Evolutionary conservation across 2,113 vertebrate genomes (phyloP).

Genomic region (Myiozetetes cayanensis): DNA sequence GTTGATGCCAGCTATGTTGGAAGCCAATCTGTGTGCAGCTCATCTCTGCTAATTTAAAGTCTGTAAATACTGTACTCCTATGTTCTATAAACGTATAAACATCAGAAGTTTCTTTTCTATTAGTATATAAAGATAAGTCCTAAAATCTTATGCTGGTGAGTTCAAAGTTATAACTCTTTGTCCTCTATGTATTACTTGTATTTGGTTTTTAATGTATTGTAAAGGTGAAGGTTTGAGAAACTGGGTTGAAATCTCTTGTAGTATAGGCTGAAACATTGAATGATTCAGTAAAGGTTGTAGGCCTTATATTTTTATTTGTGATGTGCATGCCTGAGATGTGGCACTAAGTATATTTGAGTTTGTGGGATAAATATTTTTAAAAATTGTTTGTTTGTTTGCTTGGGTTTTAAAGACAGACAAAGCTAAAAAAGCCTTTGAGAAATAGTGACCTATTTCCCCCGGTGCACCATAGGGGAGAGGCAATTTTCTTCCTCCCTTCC

Average conservation of each 20-base stretch:
- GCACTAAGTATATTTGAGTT: not conserved
- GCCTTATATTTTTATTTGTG: not conserved
- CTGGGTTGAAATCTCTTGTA: not conserved
- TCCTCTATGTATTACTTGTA: not conserved
- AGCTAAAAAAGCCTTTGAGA: not conserved
- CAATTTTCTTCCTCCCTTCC: constrained; percentile 9
- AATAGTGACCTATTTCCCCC: not conserved
- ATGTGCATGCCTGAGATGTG: not conserved
- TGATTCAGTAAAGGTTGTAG: not conserved
- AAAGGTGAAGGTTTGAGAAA: not conserved
- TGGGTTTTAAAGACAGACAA: not conserved
- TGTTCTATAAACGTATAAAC: not conserved
- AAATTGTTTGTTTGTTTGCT: not conserved
- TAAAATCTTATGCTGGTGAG: not conserved
- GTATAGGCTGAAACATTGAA: not conserved
- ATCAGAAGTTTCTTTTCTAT: not conserved
- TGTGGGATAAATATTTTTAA: not conserved
- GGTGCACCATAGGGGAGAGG: not conserved
- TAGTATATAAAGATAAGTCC: not conserved
- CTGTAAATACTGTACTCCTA: not conserved
- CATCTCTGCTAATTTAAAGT: not conserved
- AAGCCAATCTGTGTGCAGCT: not conserved
- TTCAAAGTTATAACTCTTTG: not conserved
- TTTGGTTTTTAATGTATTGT: not conserved
- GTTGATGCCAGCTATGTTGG: not conserved